phyloP scores from a whole-genome alignment of 2,888 invertebrate species.

The Habrosyne pyritoides region DNA sequence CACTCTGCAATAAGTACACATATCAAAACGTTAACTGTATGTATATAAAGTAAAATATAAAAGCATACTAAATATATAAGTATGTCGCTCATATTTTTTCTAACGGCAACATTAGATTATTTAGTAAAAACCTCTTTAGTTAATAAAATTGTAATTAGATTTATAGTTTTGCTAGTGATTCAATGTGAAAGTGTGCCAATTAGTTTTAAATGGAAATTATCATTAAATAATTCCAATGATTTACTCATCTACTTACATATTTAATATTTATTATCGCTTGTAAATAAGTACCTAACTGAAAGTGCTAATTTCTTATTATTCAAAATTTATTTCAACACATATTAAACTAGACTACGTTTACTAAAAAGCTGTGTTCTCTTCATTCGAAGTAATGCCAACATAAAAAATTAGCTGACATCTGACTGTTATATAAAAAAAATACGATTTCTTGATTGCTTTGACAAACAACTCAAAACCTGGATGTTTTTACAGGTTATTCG shows the following conservation, averaged over 20 bases:
- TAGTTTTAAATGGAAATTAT: slow-evolving; percentile 62
- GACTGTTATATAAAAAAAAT: too few relatives aligned
- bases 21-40: slow-evolving; percentile 67
- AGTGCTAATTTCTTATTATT: slow-evolving; percentile 37
- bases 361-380: not conserved
- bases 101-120: slow-evolving; percentile 26
- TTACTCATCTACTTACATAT: slow-evolving; percentile 53
- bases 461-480: too few relatives aligned
- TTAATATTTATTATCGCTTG: slow-evolving; percentile 72
- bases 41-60: slow-evolving; percentile 25
- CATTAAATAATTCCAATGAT: slow-evolving; percentile 47
- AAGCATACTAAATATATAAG: not conserved
- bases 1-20: slow-evolving; percentile 70
- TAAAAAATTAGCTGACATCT: too few relatives aligned
- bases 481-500: too few relatives aligned
- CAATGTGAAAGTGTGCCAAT: slow-evolving; percentile 83
- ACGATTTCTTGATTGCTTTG: too few relatives aligned
- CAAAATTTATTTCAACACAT: not conserved
- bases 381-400: not conserved
- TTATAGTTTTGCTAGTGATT: slow-evolving; percentile 80
- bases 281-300: slow-evolving; percentile 57
- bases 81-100: slow-evolving; percentile 15
- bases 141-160: slow-evolving; percentile 60
- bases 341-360: not conserved
- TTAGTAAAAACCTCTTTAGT: slow-evolving; percentile 66